Conservation (phyloP, 92 coral and sea anemone species). For the Muricea muricata region DNA sequence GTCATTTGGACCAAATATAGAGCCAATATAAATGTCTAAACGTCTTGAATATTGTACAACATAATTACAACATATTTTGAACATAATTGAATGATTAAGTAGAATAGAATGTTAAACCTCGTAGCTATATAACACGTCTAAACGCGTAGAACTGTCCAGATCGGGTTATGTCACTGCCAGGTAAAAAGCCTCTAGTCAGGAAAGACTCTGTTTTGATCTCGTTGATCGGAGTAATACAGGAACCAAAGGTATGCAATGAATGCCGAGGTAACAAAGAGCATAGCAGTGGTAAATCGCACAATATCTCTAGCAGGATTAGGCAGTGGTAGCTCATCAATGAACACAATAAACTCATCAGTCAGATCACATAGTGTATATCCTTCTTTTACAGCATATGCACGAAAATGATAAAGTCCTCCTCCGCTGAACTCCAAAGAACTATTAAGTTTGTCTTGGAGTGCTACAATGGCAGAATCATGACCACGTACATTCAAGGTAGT, state of each 20-base stretch:
- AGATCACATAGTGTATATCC: slow-evolving; percentile 88
- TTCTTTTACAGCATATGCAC: slow-evolving; percentile 82
- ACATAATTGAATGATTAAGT: neutral
- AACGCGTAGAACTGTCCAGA: too few relatives aligned
- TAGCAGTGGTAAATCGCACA: slow-evolving; percentile 89
- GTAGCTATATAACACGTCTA: too few relatives aligned
- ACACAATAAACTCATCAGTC: slow-evolving; percentile 86
- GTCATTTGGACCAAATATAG: neutral
- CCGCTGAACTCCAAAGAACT: slow-evolving; percentile 89
- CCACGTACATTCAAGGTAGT: slow-evolving; percentile 56
- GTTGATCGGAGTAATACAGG: slow-evolving; percentile 73
- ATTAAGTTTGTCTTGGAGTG: slow-evolving; percentile 66
- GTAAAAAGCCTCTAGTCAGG: neutral
- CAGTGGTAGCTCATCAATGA: slow-evolving; percentile 83
- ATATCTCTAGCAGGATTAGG: slow-evolving; percentile 90
- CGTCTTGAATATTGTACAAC: too few relatives aligned
- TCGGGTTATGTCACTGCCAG: too few relatives aligned
- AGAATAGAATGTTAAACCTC: too few relatives aligned
- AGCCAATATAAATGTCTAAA: too few relatives aligned
- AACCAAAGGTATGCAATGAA: slow-evolving; percentile 74
- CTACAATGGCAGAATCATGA: slow-evolving; percentile 57
- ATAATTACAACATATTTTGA: too few relatives aligned
- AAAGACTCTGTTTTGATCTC: slow-evolving; percentile 24
- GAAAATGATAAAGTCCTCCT: slow-evolving; percentile 93
- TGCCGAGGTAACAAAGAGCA: slow-evolving; percentile 77